These are phyloP conservation scores for Ranitomeya variabilis DNA, from an alignment of 2,113 vertebrate species.

Conservation along the genomic window DNA sequence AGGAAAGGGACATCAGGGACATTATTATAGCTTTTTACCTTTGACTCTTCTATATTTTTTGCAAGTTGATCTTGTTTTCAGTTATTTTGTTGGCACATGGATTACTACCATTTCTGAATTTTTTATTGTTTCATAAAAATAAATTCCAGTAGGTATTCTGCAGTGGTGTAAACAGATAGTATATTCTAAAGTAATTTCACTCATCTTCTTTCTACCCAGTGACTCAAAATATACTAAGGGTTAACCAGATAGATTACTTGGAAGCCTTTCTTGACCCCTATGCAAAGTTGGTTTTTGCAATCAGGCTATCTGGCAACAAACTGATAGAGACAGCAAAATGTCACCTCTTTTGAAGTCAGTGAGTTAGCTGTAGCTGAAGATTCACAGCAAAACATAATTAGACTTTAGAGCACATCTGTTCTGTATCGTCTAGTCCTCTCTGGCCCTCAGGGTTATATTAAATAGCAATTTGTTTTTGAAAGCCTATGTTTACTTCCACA, in stretches of 20 bases:
- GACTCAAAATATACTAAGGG: not conserved
- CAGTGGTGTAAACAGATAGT: too few relatives aligned
- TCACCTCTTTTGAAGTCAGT: constrained; percentile 29
- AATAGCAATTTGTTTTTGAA: constrained; percentile 46
- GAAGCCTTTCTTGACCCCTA: not conserved
- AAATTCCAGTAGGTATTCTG: too few relatives aligned
- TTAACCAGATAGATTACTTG: not conserved
- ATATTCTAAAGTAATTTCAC: too few relatives aligned
- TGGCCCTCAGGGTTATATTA: constrained; percentile 31
- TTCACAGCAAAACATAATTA: constrained; percentile 23
- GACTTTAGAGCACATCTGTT: constrained; percentile 45
- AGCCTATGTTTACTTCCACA: constrained; percentile 20
- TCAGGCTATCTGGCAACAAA: constrained; percentile 1
- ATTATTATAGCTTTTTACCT: too few relatives aligned
- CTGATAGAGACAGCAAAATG: not conserved
- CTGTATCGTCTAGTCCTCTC: not conserved
- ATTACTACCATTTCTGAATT: too few relatives aligned
- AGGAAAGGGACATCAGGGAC: too few relatives aligned
- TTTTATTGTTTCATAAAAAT: too few relatives aligned
- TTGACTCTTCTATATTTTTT: too few relatives aligned
- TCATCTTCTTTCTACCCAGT: not conserved
- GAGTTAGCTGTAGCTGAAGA: constrained; percentile 15
- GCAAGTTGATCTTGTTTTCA: too few relatives aligned
- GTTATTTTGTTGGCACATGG: too few relatives aligned
- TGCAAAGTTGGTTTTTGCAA: constrained; percentile 20